Conservation (phyloP, 1,140 invertebrate species). For the Drosophila hydei region DNA sequence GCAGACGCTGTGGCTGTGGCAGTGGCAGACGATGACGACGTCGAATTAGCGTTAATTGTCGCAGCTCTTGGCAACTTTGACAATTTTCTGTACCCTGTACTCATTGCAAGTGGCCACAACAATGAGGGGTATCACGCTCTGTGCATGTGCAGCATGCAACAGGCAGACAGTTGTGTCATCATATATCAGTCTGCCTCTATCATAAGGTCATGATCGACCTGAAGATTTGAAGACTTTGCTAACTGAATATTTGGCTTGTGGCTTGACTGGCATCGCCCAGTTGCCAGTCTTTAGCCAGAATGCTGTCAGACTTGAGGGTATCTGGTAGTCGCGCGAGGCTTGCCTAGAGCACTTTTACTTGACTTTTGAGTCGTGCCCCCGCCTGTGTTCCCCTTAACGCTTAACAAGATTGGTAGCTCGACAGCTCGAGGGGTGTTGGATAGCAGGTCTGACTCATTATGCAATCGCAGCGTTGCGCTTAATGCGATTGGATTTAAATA, state of each 20-base stretch:
- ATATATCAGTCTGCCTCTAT: too few relatives aligned
- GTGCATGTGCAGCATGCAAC: too few relatives aligned
- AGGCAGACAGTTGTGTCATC: too few relatives aligned
- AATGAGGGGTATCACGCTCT: too few relatives aligned
- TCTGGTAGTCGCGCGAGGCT: not conserved
- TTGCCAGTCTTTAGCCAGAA: too few relatives aligned
- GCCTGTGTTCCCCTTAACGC: conserved; percentile 56
- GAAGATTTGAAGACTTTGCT: too few relatives aligned
- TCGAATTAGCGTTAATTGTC: conserved; percentile 45
- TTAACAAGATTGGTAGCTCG: conserved; percentile 62
- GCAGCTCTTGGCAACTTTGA: conserved; percentile 37
- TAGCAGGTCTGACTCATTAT: conserved; percentile 24
- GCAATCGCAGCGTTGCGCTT: conserved; percentile 39
- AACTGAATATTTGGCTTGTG: too few relatives aligned
- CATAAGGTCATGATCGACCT: too few relatives aligned
- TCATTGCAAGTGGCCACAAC: conserved; percentile 9
- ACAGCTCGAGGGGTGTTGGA: conserved; percentile 14
- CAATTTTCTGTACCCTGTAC: conserved; percentile 29
- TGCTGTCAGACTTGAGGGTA: too few relatives aligned
- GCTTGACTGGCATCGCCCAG: too few relatives aligned
- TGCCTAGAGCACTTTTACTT: not conserved
- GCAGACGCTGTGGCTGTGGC: conserved; percentile 23
- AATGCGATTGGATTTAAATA: conserved; percentile 48
- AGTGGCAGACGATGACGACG: conserved; percentile 17
- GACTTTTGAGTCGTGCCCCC: not conserved